These are phyloP conservation scores for Phocoena phocoena DNA, from an alignment of 2,113 vertebrate genomes.

Conservation along the genomic window DNA sequence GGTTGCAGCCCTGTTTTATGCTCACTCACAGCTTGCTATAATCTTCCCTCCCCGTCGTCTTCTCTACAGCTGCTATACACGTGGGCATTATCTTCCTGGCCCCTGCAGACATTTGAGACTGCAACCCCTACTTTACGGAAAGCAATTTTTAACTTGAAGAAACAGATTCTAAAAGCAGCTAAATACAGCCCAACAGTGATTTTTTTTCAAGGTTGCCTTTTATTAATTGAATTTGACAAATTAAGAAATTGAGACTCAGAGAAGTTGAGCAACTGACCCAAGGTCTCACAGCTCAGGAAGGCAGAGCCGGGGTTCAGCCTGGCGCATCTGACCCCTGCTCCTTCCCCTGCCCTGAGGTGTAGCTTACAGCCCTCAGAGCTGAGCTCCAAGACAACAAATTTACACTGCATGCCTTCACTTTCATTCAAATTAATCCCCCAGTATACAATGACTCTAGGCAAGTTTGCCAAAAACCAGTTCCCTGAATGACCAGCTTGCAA, in stretches of 20 bases:
- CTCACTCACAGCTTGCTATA: rapidly evolving
- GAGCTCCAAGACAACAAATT: background rate
- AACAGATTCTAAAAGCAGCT: background rate
- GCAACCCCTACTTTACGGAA: background rate
- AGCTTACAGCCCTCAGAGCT: background rate
- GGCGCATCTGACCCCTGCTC: background rate
- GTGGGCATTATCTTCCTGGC: background rate
- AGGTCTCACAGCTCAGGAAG: background rate
- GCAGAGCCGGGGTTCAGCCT: background rate
- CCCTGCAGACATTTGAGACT: background rate
- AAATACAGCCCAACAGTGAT: background rate
- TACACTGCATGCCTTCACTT: background rate
- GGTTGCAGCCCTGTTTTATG: rapidly evolving
- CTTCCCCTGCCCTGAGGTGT: background rate
- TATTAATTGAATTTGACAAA: background rate
- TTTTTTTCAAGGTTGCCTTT: background rate
- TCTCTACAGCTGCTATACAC: rapidly evolving
- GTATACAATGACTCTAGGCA: background rate
- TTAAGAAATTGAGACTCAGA: background rate
- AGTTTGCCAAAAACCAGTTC: background rate
- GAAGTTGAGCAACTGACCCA: background rate
- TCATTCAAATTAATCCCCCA: background rate
- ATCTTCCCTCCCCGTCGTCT: rapidly evolving
- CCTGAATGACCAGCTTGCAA: background rate
- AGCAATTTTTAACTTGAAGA: background rate